Evolutionary conservation across 2,888 invertebrate species (phyloP), one percentile per base, ranked within the genome.

Genomic region (Eretmocerus hayati): DNA sequence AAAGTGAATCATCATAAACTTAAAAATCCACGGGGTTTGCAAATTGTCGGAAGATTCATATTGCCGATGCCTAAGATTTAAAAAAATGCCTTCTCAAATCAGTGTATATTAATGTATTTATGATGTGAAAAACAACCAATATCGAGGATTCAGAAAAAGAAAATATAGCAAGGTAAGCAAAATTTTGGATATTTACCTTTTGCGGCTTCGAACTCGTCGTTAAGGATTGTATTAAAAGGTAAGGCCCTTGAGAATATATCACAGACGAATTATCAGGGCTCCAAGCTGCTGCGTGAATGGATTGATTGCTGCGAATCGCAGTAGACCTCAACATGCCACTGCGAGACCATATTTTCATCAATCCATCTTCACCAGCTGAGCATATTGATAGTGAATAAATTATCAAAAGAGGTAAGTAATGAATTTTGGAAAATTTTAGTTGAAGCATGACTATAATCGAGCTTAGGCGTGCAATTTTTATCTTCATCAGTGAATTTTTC

Each of bases 321-420:
- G 88, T 88, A 0, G 95, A 93, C 2, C 99, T 80, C 13, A 99
- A 76, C 79, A 93, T 86, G 13, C 96, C 97, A 62, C 89, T 91
- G 38, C 94, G 78, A 0, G 97, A 97, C 97, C 97, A 99, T 51
- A 97, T 85, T 75, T 96, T 96, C 2, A 97, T 84, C 48, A 84
- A 81, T 2, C 97, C 99, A 74, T 99, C 99, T 76, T 99, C 97
- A 0, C 96, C 96, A 54, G 88, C 95, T 87, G 26, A 26, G 6
- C n/a, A n/a, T n/a, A n/a, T 26, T 1, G 11, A 6, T 11, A 26
- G 26, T 26, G 11, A 26, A 26, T 26, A 26, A 11, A 9, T 9
- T 1, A 26, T 26, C 11, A 26, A 11, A 11, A 26, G 26, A 6
- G n/a, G n/a, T n/a, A 11, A 9, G 1, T 26, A 11, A 26, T 26